Conservation (phyloP, 2,113 vertebrate genomes). For the sheep (Ovis aries) region DNA sequence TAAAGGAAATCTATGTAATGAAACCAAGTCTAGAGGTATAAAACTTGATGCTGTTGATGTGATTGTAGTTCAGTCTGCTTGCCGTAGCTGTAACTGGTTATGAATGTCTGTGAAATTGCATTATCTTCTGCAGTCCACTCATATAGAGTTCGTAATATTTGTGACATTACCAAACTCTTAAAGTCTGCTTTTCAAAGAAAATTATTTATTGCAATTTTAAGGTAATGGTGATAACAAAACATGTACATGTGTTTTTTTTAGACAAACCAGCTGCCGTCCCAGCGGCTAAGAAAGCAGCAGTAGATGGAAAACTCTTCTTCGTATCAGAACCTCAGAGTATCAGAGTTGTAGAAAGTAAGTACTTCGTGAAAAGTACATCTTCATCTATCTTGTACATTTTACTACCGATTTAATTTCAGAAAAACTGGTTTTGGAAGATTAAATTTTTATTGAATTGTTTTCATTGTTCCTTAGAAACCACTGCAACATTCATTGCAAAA, state of each 20-base stretch:
- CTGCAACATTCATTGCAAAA: constrained; percentile 95
- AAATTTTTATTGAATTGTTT: constrained; percentile 18
- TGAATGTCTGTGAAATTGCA: background rate
- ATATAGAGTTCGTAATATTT: background rate
- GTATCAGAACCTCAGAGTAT: constrained; percentile 90
- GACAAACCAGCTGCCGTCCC: constrained; percentile 84
- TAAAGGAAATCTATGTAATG: background rate
- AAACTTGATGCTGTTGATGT: background rate
- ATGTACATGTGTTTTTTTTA: constrained; percentile 76
- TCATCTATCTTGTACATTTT: background rate
- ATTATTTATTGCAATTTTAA: background rate
- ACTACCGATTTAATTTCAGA: background rate
- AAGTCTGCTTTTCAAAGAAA: background rate
- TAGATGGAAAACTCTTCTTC: constrained; percentile 93
- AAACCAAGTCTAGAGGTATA: background rate
- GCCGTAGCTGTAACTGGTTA: background rate
- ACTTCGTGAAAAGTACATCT: background rate
- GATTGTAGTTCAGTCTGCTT: background rate
- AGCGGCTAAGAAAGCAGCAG: constrained; percentile 81
- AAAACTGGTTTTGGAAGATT: background rate
- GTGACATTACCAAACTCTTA: background rate
- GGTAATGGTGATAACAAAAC: background rate
- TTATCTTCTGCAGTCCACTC: background rate
- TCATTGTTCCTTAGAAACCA: constrained; percentile 84
- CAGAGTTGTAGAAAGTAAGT: constrained; percentile 92